A percentile compares a stretch with the other conserved stretches of the same genome.
Conservation (phyloP, 2,797 vertebrate species). For the Acomys russatus region DNA sequence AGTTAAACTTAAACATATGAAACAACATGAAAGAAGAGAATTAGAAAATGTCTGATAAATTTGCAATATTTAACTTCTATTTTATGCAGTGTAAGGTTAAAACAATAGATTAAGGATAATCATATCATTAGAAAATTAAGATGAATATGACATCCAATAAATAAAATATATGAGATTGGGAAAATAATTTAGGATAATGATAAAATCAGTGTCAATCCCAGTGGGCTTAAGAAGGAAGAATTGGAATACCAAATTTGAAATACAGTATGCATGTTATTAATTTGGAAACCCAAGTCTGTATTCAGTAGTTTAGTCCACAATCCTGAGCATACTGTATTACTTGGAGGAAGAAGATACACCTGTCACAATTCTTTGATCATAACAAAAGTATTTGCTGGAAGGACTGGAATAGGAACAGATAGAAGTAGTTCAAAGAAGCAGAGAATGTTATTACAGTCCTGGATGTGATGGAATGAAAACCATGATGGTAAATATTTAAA, state of each 20-base stretch:
- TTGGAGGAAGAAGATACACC: neutral
- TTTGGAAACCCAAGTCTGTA: neutral
- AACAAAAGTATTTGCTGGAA: neutral
- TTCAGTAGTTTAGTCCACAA: neutral
- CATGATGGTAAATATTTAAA: neutral
- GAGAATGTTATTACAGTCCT: neutral
- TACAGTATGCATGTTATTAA: neutral
- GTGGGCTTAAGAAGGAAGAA: neutral
- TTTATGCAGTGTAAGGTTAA: neutral
- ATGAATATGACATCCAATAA: neutral
- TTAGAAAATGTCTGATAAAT: neutral
- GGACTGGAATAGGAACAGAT: neutral
- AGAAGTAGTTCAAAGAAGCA: neutral
- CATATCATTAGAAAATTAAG: neutral
- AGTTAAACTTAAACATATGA: neutral
- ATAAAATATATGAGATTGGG: neutral
- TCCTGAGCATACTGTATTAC: neutral
- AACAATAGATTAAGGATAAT: neutral
- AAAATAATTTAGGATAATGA: neutral
- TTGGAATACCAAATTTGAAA: neutral
- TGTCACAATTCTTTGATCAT: neutral
- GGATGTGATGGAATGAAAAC: neutral
- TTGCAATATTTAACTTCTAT: neutral
- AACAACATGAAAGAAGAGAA: neutral
- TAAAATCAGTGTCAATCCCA: slow-evolving; percentile 28